A percentile compares a stretch with the other conserved stretches of the same genome.
Conservation (phyloP, 2,113 vertebrate genomes). For the Etheostoma cragini region DNA sequence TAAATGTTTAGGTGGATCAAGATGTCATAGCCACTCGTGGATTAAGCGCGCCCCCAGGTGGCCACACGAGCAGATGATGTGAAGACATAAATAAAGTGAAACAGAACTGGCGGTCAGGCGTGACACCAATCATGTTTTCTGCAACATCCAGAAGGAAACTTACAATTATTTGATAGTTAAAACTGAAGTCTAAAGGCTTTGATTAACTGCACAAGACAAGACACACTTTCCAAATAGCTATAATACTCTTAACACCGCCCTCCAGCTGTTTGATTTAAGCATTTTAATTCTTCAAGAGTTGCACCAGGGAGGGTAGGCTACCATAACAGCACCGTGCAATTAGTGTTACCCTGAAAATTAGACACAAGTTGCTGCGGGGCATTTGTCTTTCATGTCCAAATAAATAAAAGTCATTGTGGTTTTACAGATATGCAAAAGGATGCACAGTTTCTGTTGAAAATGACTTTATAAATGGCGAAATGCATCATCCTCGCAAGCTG, state of each 20-base stretch:
- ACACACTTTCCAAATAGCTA: conserved; percentile 12
- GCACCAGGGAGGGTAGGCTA: background rate
- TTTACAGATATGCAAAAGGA: background rate
- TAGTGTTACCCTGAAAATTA: background rate
- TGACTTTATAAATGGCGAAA: background rate
- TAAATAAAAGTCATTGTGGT: background rate
- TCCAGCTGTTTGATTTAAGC: background rate
- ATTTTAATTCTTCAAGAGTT: background rate
- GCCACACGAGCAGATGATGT: background rate
- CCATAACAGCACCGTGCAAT: background rate
- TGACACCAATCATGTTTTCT: background rate
- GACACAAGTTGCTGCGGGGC: background rate
- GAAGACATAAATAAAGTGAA: conserved; percentile 27
- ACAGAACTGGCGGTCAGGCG: background rate
- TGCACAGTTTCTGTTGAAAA: conserved; percentile 2
- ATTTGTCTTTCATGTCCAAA: background rate
- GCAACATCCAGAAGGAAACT: background rate
- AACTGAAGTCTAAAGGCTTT: background rate
- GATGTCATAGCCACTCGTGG: rapidly evolving
- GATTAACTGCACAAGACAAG: rapidly evolving
- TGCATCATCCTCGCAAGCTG: background rate
- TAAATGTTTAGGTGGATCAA: background rate
- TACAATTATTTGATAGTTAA: background rate
- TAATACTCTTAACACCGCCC: background rate
- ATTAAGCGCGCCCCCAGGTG: conserved; percentile 47